A percentile compares a stretch with the other conserved stretches of the same genome.
These are phyloP conservation scores for Cantharis rufa DNA, from an alignment of 2,888 invertebrate genomes.

Conservation along the genomic window DNA sequence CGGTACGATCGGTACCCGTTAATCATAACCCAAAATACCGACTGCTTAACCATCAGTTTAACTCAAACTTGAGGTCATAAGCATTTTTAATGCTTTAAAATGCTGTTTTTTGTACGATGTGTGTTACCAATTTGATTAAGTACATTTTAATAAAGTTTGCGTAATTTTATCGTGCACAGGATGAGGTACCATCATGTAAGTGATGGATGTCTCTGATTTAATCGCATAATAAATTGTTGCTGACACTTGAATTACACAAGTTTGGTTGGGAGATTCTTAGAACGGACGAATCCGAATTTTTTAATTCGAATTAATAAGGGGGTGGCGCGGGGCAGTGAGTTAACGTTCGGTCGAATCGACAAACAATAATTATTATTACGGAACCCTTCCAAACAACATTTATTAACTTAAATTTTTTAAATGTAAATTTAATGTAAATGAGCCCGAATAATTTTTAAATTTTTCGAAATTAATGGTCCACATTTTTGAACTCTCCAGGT, in stretches of 20 bases:
- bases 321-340: neutral
- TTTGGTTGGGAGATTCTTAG: neutral
- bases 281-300: neutral
- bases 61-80: slow-evolving; percentile 21
- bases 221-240: slow-evolving; percentile 7
- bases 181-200: slow-evolving; percentile 10
- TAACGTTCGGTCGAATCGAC: neutral
- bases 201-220: slow-evolving; percentile 14
- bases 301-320: neutral
- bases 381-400: slow-evolving; percentile 6
- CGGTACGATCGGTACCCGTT: slow-evolving; percentile 33
- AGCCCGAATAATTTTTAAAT: slow-evolving; percentile 29
- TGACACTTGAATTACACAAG: neutral
- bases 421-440: slow-evolving; percentile 38
- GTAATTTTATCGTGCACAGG: slow-evolving; percentile 17
- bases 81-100: slow-evolving; percentile 29
- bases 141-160: slow-evolving; percentile 15
- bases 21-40: slow-evolving; percentile 38
- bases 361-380: neutral
- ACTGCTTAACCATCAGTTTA: slow-evolving; percentile 25
- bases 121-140: slow-evolving; percentile 20
- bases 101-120: neutral
- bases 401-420: slow-evolving; percentile 22
- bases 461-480: slow-evolving; percentile 35
- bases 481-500: slow-evolving; percentile 36